These are phyloP conservation scores for Forbesichthys papilliferus DNA, from an alignment of 2,113 vertebrate species.

Conservation along the genomic window DNA sequence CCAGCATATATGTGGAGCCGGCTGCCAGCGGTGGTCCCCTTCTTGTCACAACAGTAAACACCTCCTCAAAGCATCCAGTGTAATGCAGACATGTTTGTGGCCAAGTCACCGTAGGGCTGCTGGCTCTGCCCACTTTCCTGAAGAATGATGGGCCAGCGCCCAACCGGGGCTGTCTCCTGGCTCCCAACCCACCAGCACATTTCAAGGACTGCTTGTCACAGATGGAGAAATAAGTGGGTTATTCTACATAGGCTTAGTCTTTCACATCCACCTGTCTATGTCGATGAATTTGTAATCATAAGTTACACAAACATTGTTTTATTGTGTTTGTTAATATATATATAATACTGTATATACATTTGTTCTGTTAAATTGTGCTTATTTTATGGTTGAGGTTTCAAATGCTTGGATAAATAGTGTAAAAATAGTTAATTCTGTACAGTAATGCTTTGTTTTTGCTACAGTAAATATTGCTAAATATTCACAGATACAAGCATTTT, in stretches of 20 bases:
- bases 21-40: no score
- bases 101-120: constrained; percentile 62
- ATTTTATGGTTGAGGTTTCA: background rate
- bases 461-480: no score
- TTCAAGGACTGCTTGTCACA: constrained; percentile 74
- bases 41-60: constrained; percentile 22
- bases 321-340: background rate
- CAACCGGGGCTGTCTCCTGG: constrained; percentile 61
- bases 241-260: constrained; percentile 54
- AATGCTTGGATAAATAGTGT: no score
- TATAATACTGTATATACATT: background rate
- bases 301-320: background rate
- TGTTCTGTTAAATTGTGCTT: background rate
- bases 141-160: constrained; percentile 69
- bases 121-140: constrained; percentile 68
- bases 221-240: constrained; percentile 72
- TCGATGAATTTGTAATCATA: constrained; percentile 8
- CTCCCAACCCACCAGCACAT: constrained; percentile 60
- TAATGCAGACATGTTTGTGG: constrained; percentile 46
- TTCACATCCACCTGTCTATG: constrained; percentile 29
- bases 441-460: no score
- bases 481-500: no score
- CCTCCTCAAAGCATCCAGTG: constrained; percentile 21
- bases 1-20: background rate
- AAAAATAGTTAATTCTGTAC: no score